phyloP scores from a whole-genome alignment of 2,888 invertebrate species.

The Anorthoa munda region DNA sequence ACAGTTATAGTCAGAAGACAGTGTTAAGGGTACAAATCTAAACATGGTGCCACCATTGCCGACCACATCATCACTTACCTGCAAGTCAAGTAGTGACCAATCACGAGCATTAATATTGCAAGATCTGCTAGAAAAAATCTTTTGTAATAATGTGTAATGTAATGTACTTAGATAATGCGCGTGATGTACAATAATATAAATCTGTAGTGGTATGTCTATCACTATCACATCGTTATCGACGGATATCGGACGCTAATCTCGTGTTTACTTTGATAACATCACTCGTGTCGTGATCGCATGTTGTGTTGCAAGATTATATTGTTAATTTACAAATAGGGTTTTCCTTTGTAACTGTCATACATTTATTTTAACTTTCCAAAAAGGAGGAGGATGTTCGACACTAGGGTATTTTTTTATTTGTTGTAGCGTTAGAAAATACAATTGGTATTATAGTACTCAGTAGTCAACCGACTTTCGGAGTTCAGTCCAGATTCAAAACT shows the following conservation, averaged over 20 bases:
- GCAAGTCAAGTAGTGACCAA: not conserved
- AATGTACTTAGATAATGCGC: not conserved
- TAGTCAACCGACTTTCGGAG: too few species aligned
- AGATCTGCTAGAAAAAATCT: not conserved
- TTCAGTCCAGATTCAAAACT: too few species aligned
- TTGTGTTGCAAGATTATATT: conserved; percentile 21
- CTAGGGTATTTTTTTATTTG: too few species aligned
- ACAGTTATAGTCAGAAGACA: too few species aligned
- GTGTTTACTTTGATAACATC: conserved; percentile 41
- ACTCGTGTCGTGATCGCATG: conserved; percentile 1
- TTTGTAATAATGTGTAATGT: not conserved
- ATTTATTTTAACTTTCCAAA: too few species aligned
- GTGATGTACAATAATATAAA: conserved; percentile 36
- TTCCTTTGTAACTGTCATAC: not conserved
- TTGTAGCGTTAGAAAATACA: too few species aligned
- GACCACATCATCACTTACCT: too few species aligned
- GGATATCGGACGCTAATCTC: conserved; percentile 44
- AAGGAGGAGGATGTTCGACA: too few species aligned
- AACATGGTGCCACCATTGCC: too few species aligned
- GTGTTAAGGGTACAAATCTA: too few species aligned
- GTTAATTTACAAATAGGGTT: not conserved
- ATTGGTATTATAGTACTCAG: too few species aligned
- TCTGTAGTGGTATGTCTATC: conserved; percentile 13
- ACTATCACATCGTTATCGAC: conserved; percentile 45
- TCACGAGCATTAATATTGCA: not conserved